Conservation (phyloP, 53 echinoderm and acorn worm species). For the Paracentrotus lividus region DNA sequence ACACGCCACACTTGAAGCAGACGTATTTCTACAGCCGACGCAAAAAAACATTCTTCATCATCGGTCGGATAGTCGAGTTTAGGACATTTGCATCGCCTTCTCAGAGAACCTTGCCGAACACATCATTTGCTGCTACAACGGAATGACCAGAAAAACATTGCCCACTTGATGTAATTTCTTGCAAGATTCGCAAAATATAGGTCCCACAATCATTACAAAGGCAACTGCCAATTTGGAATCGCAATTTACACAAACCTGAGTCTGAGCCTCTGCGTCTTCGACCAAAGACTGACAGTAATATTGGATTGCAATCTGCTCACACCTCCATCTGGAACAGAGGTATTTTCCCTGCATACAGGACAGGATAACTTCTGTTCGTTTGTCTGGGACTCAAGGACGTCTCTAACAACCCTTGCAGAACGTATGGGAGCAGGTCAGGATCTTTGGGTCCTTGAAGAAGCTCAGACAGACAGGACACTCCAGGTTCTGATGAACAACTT, state of each 20-base stretch:
- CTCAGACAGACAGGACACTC: slow-evolving; percentile 43
- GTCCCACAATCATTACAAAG: no score
- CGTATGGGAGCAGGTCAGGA: slow-evolving; percentile 29
- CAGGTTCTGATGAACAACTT: slow-evolving; percentile 2
- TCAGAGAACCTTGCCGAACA: neutral
- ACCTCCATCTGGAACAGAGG: no score
- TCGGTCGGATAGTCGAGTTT: neutral
- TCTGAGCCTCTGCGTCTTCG: no score
- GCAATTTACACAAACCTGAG: no score
- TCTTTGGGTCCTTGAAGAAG: slow-evolving; percentile 10
- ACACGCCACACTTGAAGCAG: neutral
- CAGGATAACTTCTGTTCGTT: no score
- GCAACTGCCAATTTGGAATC: no score
- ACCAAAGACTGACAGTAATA: no score
- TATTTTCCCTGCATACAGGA: no score
- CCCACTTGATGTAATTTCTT: neutral
- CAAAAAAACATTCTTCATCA: slow-evolving; percentile 16
- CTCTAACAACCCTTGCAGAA: slow-evolving; percentile 48
- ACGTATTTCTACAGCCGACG: neutral
- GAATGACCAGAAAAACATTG: neutral
- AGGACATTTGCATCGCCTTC: neutral
- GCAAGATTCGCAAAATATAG: neutral
- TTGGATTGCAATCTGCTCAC: no score
- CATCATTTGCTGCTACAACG: neutral
- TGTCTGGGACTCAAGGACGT: no score